phyloP scores from a whole-genome alignment of 2,888 invertebrate species.

The Lapara coniferarum region DNA sequence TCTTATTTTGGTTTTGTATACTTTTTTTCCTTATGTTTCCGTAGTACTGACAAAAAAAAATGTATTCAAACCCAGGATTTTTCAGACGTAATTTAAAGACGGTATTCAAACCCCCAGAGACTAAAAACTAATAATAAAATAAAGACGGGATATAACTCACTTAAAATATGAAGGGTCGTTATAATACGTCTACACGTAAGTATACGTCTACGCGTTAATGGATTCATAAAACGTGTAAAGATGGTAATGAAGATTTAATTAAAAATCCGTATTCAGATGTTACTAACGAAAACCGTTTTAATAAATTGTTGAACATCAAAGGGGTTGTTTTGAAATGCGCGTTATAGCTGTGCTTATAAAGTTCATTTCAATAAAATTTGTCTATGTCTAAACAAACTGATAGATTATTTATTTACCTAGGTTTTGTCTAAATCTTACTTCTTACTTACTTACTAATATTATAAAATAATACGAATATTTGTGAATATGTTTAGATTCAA shows the following conservation, averaged over 20 bases:
- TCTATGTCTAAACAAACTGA: too few relatives aligned
- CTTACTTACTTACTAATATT: too few relatives aligned
- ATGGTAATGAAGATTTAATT: slow-evolving; percentile 26
- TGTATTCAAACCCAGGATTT: too few relatives aligned
- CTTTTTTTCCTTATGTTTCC: too few relatives aligned
- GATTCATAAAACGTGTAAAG: slow-evolving; percentile 25
- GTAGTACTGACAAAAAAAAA: too few relatives aligned
- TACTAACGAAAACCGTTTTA: background rate
- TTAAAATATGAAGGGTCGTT: slow-evolving; percentile 17
- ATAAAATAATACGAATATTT: too few relatives aligned
- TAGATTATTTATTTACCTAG: too few relatives aligned
- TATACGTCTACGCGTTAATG: slow-evolving; percentile 5
- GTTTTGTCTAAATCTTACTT: background rate
- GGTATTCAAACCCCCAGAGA: background rate
- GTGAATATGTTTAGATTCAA: too few relatives aligned
- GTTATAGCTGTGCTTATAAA: too few relatives aligned
- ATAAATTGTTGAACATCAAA: slow-evolving; percentile 5
- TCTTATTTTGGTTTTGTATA: too few relatives aligned
- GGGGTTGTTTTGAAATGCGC: background rate
- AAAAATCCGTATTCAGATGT: slow-evolving; percentile 14
- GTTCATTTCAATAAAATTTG: too few relatives aligned
- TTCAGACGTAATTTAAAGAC: too few relatives aligned
- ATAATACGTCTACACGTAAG: background rate
- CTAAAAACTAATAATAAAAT: background rate
- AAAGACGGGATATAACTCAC: slow-evolving; percentile 2